These are phyloP conservation scores for Halictus quadricinctus DNA, from an alignment of 2,888 invertebrate genomes.

Conservation along the genomic window DNA sequence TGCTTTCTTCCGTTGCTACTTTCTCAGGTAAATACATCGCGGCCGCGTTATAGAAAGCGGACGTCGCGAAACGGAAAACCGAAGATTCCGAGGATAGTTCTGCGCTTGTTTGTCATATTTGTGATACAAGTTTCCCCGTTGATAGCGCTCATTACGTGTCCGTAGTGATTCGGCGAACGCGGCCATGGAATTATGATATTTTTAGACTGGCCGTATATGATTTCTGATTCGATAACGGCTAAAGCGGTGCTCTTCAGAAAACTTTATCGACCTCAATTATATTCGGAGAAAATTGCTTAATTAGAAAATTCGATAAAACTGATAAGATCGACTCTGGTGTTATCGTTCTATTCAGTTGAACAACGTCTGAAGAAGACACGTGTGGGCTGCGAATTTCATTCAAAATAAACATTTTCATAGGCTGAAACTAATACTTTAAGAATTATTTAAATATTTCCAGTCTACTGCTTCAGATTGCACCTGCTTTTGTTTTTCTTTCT, in stretches of 20 bases:
- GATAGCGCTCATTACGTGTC: conserved; percentile 30
- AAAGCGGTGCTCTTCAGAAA: conserved; percentile 11
- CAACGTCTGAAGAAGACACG: too few species aligned
- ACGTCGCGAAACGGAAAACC: conserved; percentile 54
- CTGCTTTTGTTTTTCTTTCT: too few species aligned
- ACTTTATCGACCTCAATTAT: conserved; percentile 1
- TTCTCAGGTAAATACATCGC: conserved; percentile 50
- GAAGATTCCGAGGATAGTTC: conserved; percentile 49
- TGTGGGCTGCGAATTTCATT: too few species aligned
- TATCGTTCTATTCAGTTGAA: too few species aligned
- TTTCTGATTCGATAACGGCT: conserved; percentile 26
- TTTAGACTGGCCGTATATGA: conserved; percentile 6
- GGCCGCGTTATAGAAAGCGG: conserved; percentile 34
- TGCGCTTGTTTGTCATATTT: conserved; percentile 34
- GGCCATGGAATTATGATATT: conserved; percentile 16
- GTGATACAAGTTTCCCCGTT: conserved; percentile 32
- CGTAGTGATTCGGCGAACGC: background rate
- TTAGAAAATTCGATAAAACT: background rate
- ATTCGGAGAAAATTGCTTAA: background rate
- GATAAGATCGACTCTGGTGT: too few species aligned
- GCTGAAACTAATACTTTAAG: too few species aligned
- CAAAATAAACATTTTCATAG: too few species aligned
- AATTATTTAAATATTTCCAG: too few species aligned
- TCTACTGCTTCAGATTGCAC: too few species aligned
- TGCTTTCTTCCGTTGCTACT: conserved; percentile 52